phyloP scores from a whole-genome alignment of 2,797 vertebrate species.

The Bufotes viridis region DNA sequence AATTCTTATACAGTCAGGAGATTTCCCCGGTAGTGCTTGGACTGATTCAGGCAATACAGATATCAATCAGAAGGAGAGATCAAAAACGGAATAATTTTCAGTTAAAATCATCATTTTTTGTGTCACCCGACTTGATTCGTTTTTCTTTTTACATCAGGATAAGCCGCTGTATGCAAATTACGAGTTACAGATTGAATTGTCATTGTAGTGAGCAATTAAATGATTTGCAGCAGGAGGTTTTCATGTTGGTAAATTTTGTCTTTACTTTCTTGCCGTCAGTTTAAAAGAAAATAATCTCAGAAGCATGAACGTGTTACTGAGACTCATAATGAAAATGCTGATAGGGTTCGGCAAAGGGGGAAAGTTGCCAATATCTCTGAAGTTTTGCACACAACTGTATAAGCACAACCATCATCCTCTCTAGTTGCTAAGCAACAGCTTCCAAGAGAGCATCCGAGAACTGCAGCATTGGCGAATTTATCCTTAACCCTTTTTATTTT shows the following conservation, averaged over 20 bases:
- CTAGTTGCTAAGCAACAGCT: conserved; percentile 58
- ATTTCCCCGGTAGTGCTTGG: neutral
- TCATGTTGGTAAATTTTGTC: conserved; percentile 33
- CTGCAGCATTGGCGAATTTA: conserved; percentile 34
- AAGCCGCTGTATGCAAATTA: neutral
- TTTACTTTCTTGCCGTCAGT: conserved; percentile 20
- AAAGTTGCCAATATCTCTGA: conserved; percentile 57
- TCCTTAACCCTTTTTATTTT: conserved; percentile 47
- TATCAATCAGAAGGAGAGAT: neutral
- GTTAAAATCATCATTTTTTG: neutral
- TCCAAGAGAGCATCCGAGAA: conserved; percentile 39
- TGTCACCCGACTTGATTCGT: neutral
- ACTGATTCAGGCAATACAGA: neutral
- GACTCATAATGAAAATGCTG: conserved; percentile 35
- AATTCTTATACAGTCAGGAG: neutral
- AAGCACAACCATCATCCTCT: conserved; percentile 28
- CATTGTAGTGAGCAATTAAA: conserved; percentile 25
- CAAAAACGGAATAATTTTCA: neutral
- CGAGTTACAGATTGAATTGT: neutral
- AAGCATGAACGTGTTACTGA: conserved; percentile 22
- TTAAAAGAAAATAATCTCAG: conserved; percentile 11
- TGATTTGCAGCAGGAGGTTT: conserved; percentile 15
- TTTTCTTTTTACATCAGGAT: neutral
- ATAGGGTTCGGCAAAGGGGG: conserved; percentile 2
- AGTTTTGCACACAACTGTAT: conserved; percentile 48